Base-by-base conservation (phyloP, 2,113 vertebrate species). In the Stigmatopora argus region DNA sequence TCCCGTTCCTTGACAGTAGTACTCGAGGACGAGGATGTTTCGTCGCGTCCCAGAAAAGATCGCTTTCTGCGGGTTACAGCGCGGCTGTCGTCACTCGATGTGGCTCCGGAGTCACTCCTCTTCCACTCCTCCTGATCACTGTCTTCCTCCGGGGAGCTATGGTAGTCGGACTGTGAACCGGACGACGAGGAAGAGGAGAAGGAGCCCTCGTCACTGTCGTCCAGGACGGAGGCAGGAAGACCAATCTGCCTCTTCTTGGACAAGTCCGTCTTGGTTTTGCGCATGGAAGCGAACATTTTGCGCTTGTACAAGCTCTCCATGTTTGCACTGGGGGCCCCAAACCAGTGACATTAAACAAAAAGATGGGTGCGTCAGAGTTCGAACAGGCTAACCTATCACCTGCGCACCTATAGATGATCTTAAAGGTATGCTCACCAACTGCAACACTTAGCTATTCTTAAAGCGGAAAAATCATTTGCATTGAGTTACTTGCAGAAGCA, bases 271-370 rank as follows among this genome's bases (percentile, higher is more conserved):
- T 88, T 88, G 64, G 86, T 89, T 61, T 87, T 89, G 38, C 88
- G 81, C 88, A 89, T 87, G 1, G 88, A 88, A 4, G 85, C 88
- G 81, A 87, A 89, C 78, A 89, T 86, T 38, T 88, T 88, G n/a
- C 88, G 80, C 76, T 89, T 89, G 85, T 89, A 89, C 18, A 89
- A 66, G 48, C 88, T 87, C 85, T 89, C 88, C 88, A 89, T 89
- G 77, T 66, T 63, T 73, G 78, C 69, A 47, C 69, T 66, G 46
- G 75, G 63, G 7, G 5, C 49, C 57, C 59, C 66, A 69, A 23
- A 15, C 58, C 75, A 59, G 70, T 46, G 69, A 74, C 75, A 83
- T 78, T 6, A 75, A 80, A 75, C 23, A 58, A 17, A 46, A 15
- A 17, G 26, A 10, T 12, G 64, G 3, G 12, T 10, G 66, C 47